Conservation (phyloP, 2,888 invertebrate species). For the Nebria salina region DNA sequence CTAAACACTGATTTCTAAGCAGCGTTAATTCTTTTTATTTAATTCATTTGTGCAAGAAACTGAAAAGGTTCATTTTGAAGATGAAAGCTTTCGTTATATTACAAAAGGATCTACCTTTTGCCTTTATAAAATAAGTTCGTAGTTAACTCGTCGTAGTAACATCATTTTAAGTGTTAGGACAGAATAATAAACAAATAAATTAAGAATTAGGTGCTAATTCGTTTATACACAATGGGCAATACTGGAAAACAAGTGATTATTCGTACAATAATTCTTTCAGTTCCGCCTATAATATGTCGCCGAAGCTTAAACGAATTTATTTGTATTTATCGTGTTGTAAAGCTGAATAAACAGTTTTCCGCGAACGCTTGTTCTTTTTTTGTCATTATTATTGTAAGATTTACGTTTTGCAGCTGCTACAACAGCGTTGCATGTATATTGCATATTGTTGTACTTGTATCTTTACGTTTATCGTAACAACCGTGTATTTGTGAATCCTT, state of each 20-base stretch:
- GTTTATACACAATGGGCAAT: not conserved
- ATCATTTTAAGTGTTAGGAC: no score
- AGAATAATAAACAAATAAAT: no score
- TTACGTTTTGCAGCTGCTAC: not conserved
- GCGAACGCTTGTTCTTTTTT: not conserved
- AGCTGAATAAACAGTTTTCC: not conserved
- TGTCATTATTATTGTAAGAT: not conserved
- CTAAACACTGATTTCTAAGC: not conserved
- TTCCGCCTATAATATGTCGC: not conserved
- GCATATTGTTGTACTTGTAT: not conserved
- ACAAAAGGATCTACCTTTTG: not conserved
- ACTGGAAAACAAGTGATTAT: not conserved
- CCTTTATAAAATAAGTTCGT: not conserved
- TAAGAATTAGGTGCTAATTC: no score
- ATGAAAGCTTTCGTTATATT: no score
- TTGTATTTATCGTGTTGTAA: not conserved
- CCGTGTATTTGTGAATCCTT: not conserved
- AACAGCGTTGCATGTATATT: not conserved
- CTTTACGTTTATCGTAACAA: not conserved
- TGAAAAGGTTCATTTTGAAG: no score
- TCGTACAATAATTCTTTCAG: not conserved
- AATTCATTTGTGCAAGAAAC: no score
- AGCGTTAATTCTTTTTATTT: no score
- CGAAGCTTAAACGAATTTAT: not conserved
- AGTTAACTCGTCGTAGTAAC: not conserved